Evolutionary conservation across 2,888 invertebrate species (phyloP), one percentile per base, ranked within the genome.

Genomic region (Nephrocerus scutellatus): DNA sequence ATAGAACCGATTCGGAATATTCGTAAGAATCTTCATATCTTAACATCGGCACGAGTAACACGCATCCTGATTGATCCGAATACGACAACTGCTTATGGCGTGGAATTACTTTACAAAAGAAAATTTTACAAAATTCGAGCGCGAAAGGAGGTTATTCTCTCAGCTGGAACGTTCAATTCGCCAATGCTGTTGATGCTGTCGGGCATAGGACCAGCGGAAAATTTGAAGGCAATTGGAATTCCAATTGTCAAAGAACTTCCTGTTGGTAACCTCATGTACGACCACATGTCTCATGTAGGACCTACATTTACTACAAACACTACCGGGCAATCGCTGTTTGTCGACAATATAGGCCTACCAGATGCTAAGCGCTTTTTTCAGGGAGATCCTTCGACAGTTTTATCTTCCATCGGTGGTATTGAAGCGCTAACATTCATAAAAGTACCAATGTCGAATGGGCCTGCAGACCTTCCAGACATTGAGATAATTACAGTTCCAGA

Each of bases 131-230:
- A 60, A 10, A 76, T 75, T 1, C 64, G 60, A 33, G 84, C 81
- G 1, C 74, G 73, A 3, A 84, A 80, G 57, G 88, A 87, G 68
- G 80, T 92, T 0, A 82, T 92, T 44, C 56, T 91, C 22, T 80
- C 84, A 29, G 86, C 85, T 5, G 91, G 92, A 1, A 76, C 88
- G 2, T 80, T 92, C 46, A 85, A 84, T 54, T 83, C 87, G 1
- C 87, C 91, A 0, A 91, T 92, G 63, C 60, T 92, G 3, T 72
- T 92, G 9, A 85, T 91, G 84, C 63, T 92, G n/a, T 87, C 88
- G 4, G 88, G 88, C 1, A 52, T 75, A 14, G 75, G 75, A 8
- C 74, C 74, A 0, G 62, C 53, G 42, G 51, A 72, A 26, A 68
- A 79, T 50, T 60, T 79, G 12, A 52, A 60, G 19, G 60, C 68